Evolutionary conservation across 2,113 vertebrate genomes (phyloP), one percentile per base, ranked within the genome.

Genomic region (Catharus fuscescens): DNA sequence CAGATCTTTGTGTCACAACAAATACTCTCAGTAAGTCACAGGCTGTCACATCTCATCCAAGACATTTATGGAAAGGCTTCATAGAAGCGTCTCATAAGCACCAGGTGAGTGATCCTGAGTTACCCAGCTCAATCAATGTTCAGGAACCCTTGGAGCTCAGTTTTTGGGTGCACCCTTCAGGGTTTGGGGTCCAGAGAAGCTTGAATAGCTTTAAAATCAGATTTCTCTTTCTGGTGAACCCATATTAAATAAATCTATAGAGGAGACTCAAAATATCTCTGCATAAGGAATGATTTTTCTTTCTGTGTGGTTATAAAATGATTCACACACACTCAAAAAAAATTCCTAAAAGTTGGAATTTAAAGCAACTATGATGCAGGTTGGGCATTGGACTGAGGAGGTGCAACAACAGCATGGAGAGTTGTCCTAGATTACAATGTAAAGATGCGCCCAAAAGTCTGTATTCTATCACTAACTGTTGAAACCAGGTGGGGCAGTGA

Each of bases 331-430:
- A 12, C 34, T 8, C 24, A 13, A 6, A 16, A 7, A 31, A 21
- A 62, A 48, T 12, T 17, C 24, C 45, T 7, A 34, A 9, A 65
- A 88, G 11, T 9, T 57, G n/a, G 36, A 65, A 76, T 56, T 80
- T 34, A 64, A 81, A 86, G 34, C 26, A 54, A 56, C 32, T 15
- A 6, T 0, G 9, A 56, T 10, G 15, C 32, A 42, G 56, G 40
- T 3, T 61, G 16, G 10, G 20, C 5, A 14, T 1, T 9, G 19
- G 56, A 40, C 25, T 3, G n/a, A 71, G 15, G n/a, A 59, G 17
- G 25, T 52, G 7, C 25, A 62, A 34, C 1, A 42, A 23, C 47
- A 86, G 53, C 44, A 23, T 0, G 0, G n/a, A 31, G 59, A 45
- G 44, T 44, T 44, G 44, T 44, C 44, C 47, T 48, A 48, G 47